Conservation (phyloP, 37 sponge, comb jelly and placozoan species). For the Lycopodina hypogea region DNA sequence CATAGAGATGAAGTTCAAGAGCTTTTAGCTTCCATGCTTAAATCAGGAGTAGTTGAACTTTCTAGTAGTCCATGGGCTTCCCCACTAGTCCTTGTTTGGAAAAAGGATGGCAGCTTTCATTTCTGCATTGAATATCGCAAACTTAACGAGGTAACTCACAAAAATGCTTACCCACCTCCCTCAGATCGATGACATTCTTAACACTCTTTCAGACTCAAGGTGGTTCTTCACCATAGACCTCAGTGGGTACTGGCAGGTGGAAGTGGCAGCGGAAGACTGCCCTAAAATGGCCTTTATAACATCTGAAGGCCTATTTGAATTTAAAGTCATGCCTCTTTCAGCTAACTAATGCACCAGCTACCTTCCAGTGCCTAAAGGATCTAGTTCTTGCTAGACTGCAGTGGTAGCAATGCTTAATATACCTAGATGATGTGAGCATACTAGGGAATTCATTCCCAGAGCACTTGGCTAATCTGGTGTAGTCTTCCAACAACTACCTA, state of each 20-base stretch:
- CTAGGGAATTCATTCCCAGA: neutral
- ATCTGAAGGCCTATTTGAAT: neutral
- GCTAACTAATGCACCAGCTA: too few species aligned
- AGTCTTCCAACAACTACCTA: too few species aligned
- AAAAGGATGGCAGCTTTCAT: too few species aligned
- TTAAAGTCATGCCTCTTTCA: neutral
- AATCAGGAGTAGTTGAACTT: too few species aligned
- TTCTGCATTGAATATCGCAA: neutral
- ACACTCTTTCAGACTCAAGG: neutral
- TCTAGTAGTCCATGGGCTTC: too few species aligned
- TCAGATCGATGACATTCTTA: neutral
- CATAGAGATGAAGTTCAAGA: too few species aligned
- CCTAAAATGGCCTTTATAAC: neutral
- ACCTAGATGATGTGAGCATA: too few species aligned
- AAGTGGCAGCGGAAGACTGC: neutral
- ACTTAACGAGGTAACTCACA: neutral
- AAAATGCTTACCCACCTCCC: neutral
- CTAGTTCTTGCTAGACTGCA: neutral
- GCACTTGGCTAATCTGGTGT: neutral
- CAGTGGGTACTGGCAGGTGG: neutral
- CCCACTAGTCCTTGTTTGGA: too few species aligned
- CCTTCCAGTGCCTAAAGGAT: neutral
- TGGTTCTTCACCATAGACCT: neutral
- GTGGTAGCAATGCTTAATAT: neutral
- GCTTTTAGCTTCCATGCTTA: too few species aligned